Evolutionary conservation across 1,140 invertebrate species (phyloP), one percentile per base, ranked within the genome.

Genomic region (Caenorhabditis latens): DNA sequence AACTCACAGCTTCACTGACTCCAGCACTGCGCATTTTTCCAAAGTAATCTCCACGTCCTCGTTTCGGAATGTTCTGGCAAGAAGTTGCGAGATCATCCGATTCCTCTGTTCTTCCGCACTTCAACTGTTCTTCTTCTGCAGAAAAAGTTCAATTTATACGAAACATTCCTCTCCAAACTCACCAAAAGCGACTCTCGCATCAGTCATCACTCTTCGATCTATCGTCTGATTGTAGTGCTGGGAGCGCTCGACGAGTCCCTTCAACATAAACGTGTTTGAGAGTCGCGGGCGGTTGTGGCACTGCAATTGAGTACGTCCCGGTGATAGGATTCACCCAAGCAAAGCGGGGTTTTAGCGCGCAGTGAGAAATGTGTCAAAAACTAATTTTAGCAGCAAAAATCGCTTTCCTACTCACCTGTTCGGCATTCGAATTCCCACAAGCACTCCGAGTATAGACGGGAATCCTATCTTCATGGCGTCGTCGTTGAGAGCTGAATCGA

Each of bases 111-210:
- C 19, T 71, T 46, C 43, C 46, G n/a, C 19, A 53, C n/a, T 53
- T 79, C 43, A 79, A 42, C 71, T 79, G 71, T n/a, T 79, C 71
- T 32, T 79, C 71, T 50, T 79, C 71, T 79, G 71, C 19, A 79
- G 42, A 11, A 50, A 79, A 24, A 48, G 42, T 40, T 46, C 40
- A 24, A 24, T 46, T 43, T 14, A 43, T 16, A 0, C 14, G 42
- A 24, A 4, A 21, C 1, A 32, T 4, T 21, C 16, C 16, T n/a
- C 7, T 9, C 14, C 6, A 58, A n/a, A 0, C 24, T 9, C n/a
- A 79, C 71, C 71, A n/a, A 79, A 79, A 7, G 71, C 71, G 71
- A 79, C 50, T 50, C 71, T 79, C 7, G 46, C 46, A 24, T 53
- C 71, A n/a, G 71, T 79, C 71, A 79, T 79, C 46, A 50, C 46